Percentiles rank a stretch among this genome's conserved stretches.
phyloP scores from a whole-genome alignment of 2,797 vertebrate genomes.

The Chromis chromis region DNA sequence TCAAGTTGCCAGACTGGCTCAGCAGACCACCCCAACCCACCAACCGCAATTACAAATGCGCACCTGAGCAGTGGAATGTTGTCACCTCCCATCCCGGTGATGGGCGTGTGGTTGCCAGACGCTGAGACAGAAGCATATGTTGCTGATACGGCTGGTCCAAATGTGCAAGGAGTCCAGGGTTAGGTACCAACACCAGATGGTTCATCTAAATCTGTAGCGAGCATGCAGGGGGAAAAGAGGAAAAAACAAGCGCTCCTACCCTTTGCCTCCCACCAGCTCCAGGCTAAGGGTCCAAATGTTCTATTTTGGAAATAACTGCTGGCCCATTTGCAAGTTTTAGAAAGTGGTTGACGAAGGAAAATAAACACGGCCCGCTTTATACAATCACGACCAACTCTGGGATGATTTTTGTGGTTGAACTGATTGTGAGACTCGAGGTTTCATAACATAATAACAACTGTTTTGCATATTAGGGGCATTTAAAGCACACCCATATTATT shows the following conservation, averaged over 20 bases:
- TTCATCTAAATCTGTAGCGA: constrained; percentile 73
- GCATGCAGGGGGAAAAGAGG: constrained; percentile 26
- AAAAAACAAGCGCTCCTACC: constrained; percentile 53
- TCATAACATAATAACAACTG: background rate
- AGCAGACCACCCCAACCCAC: constrained; percentile 9
- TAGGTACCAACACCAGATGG: constrained; percentile 77
- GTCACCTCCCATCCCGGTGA: constrained; percentile 70
- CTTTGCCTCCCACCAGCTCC: constrained; percentile 52
- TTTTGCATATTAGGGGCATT: background rate
- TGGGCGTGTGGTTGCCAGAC: constrained; percentile 70
- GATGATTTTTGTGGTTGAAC: background rate
- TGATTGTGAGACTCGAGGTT: background rate
- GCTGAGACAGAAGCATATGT: constrained; percentile 79
- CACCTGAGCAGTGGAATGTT: constrained; percentile 71
- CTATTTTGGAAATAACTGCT: constrained; percentile 56
- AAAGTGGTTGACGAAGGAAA: constrained; percentile 13
- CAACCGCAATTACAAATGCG: constrained; percentile 49
- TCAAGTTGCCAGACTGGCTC: constrained; percentile 35
- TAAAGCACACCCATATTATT: background rate
- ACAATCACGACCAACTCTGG: constrained; percentile 4
- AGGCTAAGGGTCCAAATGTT: constrained; percentile 69
- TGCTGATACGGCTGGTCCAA: constrained; percentile 75
- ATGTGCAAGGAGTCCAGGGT: constrained; percentile 72
- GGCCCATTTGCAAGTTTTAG: constrained; percentile 40
- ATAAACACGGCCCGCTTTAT: background rate